A percentile compares a stretch with the other conserved stretches of the same genome.
These are phyloP conservation scores for Drosophila melanosoma DNA, from an alignment of 2,888 invertebrate genomes.

Conservation along the genomic window DNA sequence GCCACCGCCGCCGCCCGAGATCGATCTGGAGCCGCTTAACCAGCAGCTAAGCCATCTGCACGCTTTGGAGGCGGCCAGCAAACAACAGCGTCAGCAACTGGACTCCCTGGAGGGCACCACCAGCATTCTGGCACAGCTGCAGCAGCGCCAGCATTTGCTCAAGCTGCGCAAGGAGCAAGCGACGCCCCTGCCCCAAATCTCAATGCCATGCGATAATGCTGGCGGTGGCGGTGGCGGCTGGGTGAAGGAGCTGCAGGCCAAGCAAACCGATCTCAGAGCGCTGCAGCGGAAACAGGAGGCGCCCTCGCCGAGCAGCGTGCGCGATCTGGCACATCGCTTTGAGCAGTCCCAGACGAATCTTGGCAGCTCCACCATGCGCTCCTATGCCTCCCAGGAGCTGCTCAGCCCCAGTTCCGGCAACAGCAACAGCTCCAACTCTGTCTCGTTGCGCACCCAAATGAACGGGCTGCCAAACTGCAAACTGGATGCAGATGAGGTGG, in stretches of 20 bases:
- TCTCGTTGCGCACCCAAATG: conserved; percentile 85
- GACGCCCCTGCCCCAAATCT: conserved; percentile 23
- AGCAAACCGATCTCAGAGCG: conserved; percentile 88
- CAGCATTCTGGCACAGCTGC: conserved; percentile 88
- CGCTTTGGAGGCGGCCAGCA: conserved; percentile 82
- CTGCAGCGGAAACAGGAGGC: conserved; percentile 68
- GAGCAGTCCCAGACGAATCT: conserved; percentile 85
- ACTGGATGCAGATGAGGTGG: conserved; percentile 80
- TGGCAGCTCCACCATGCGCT: conserved; percentile 61
- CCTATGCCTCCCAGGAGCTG: conserved; percentile 83
- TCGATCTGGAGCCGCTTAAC: conserved; percentile 89
- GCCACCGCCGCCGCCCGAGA: conserved; percentile 90
- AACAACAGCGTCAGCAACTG: conserved; percentile 84
- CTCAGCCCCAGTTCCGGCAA: conserved; percentile 48
- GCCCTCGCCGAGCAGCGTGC: conserved; percentile 86
- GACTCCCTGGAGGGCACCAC: conserved; percentile 84
- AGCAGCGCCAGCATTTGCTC: conserved; percentile 88
- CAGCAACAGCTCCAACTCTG: conserved; percentile 6
- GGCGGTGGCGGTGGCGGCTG: conserved; percentile 84
- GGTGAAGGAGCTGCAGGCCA: conserved; percentile 92
- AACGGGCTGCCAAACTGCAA: conserved; percentile 84
- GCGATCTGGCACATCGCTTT: conserved; percentile 93
- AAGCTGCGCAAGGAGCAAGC: conserved; percentile 85
- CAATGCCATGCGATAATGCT: not conserved
- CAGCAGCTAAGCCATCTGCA: conserved; percentile 87